Conservation (phyloP, 2,113 vertebrate genomes). For the Pachypanchax playfairii region DNA sequence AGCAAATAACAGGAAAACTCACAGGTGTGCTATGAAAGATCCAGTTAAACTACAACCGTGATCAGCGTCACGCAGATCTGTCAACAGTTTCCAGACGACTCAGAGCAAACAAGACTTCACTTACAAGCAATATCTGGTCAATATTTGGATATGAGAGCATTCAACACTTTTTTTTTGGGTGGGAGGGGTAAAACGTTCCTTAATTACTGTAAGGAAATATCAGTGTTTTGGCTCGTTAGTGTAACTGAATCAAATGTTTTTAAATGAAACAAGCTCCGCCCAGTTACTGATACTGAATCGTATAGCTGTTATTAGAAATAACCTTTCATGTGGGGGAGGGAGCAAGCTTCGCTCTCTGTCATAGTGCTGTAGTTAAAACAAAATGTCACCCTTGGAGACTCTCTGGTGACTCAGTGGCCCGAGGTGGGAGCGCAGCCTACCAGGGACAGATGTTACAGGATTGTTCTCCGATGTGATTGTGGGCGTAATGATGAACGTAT, state of each 20-base stretch:
- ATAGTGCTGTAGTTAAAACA: constrained; percentile 46
- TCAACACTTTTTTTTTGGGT: background rate
- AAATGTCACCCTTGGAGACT: constrained; percentile 38
- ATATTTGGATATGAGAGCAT: constrained; percentile 16
- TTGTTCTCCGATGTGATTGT: background rate
- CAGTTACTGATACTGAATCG: too few species aligned
- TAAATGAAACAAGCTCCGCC: too few species aligned
- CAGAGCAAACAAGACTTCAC: constrained; percentile 40
- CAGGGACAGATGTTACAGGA: constrained; percentile 9
- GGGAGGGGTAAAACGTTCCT: too few species aligned
- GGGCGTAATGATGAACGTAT: background rate
- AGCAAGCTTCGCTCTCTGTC: constrained; percentile 35
- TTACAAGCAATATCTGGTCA: constrained; percentile 20
- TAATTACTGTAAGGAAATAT: too few species aligned
- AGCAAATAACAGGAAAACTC: constrained; percentile 24
- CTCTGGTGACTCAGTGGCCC: constrained; percentile 31
- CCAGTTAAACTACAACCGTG: too few species aligned
- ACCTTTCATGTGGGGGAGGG: constrained; percentile 24
- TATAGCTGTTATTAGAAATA: constrained; percentile 36
- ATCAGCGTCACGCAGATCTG: constrained; percentile 29
- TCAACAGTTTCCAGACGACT: constrained; percentile 41
- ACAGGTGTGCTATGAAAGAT: constrained; percentile 2
- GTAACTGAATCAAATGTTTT: too few species aligned
- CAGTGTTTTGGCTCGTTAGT: too few species aligned
- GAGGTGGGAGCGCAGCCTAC: constrained; percentile 15